These are phyloP conservation scores for Ferdinandea cuprea DNA, from an alignment of 2,888 invertebrate species.

Conservation along the genomic window DNA sequence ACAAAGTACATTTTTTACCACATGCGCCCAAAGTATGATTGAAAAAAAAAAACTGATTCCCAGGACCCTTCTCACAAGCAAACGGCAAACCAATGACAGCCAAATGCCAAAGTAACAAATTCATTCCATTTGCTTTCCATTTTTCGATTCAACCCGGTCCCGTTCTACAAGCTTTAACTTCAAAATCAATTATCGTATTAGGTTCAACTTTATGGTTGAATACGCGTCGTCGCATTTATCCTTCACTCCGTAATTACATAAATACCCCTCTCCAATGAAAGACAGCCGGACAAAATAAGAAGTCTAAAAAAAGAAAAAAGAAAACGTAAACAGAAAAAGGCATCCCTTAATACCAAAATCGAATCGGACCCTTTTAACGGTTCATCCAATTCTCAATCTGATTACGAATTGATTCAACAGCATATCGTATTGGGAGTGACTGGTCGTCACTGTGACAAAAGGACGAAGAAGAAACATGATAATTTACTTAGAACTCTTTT, in stretches of 20 bases:
- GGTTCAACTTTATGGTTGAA: constrained; percentile 66
- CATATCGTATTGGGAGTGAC: constrained; percentile 36
- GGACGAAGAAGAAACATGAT: constrained; percentile 68
- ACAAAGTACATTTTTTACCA: constrained; percentile 28
- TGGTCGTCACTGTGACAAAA: constrained; percentile 36
- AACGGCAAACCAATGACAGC: constrained; percentile 26
- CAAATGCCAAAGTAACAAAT: constrained; percentile 30
- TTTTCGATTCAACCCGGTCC: not conserved
- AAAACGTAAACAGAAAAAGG: constrained; percentile 31
- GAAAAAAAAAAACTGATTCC: not conserved
- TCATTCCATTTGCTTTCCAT: not conserved
- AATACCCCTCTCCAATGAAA: constrained; percentile 42
- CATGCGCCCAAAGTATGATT: constrained; percentile 24
- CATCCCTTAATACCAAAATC: constrained; percentile 58
- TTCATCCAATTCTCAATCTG: constrained; percentile 68
- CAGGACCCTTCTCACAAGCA: constrained; percentile 27
- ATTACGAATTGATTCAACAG: constrained; percentile 68
- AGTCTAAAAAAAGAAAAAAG: too few species aligned
- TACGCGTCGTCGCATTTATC: constrained; percentile 51
- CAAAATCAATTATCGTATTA: constrained; percentile 74
- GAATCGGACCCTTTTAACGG: constrained; percentile 64
- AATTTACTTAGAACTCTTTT: constrained; percentile 70
- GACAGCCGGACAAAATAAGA: too few species aligned
- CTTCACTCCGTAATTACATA: constrained; percentile 69
- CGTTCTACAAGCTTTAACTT: constrained; percentile 59